These are phyloP conservation scores for Mesoligia furuncula DNA, from an alignment of 2,888 invertebrate species.

Conservation along the genomic window DNA sequence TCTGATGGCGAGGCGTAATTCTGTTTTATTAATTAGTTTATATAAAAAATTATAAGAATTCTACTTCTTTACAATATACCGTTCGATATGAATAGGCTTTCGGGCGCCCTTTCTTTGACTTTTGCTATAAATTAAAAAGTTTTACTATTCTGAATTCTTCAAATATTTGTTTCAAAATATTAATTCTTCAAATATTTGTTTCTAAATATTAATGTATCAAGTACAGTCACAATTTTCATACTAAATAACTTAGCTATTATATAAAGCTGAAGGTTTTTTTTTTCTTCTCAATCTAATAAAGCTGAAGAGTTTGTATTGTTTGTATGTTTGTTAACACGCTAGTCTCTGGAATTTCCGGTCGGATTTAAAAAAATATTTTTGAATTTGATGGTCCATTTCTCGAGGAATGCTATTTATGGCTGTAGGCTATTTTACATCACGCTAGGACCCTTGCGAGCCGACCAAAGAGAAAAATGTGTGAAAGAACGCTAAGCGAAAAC, in stretches of 20 bases:
- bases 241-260: neutral
- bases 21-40: conserved; percentile 9
- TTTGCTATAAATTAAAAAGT: conserved; percentile 17
- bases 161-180: conserved; percentile 18
- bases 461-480: no score
- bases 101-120: neutral
- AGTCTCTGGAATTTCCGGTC: neutral
- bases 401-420: no score
- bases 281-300: neutral
- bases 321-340: neutral
- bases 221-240: neutral
- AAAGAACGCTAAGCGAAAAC: neutral
- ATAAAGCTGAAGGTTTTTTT: neutral
- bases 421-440: no score
- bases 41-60: conserved; percentile 1
- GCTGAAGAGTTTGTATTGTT: no score
- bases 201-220: conserved; percentile 5
- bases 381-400: no score
- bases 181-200: conserved; percentile 20
- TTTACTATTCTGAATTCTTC: conserved; percentile 3
- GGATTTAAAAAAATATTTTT: neutral
- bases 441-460: no score
- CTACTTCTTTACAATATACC: neutral
- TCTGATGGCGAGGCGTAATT: conserved; percentile 12
- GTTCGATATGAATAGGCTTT: neutral